Conservation (phyloP, 2,888 invertebrate species). For the Drosophila bunnanda region DNA sequence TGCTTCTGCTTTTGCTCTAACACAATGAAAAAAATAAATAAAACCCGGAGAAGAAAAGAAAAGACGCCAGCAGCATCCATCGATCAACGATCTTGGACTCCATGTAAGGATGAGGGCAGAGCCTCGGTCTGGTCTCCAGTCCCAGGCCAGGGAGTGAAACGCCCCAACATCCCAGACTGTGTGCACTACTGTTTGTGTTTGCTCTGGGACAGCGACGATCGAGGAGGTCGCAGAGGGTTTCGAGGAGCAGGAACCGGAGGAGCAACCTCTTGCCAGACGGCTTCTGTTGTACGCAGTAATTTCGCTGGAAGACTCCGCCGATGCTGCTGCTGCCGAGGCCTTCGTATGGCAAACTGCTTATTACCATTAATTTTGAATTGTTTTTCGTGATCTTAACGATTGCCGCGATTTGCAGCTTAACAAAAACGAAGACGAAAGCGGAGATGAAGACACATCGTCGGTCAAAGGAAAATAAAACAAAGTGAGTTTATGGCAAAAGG, state of each 20-base stretch:
- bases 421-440: slow-evolving; percentile 53
- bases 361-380: slow-evolving; percentile 85
- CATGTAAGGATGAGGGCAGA: slow-evolving; percentile 15
- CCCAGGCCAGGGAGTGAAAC: slow-evolving; percentile 57
- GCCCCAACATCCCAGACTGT: slow-evolving; percentile 60
- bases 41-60: slow-evolving; percentile 26
- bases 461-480: slow-evolving; percentile 40
- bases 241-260: slow-evolving; percentile 29
- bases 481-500: slow-evolving; percentile 9
- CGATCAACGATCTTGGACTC: slow-evolving; percentile 55
- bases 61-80: slow-evolving; percentile 52
- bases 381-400: slow-evolving; percentile 85
- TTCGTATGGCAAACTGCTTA: slow-evolving; percentile 80
- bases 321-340: slow-evolving; percentile 18
- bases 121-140: slow-evolving; percentile 10
- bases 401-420: slow-evolving; percentile 82
- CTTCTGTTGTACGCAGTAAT: slow-evolving; percentile 85
- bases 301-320: slow-evolving; percentile 63
- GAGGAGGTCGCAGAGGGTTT: slow-evolving; percentile 1
- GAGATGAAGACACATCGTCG: slow-evolving; percentile 43
- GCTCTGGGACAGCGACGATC: slow-evolving; percentile 2
- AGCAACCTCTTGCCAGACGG: slow-evolving; percentile 75
- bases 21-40: slow-evolving; percentile 19
- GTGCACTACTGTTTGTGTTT: slow-evolving; percentile 50
- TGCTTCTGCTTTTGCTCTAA: slow-evolving; percentile 37